Percentiles rank a stretch among this genome's conserved stretches.
phyloP scores from a whole-genome alignment of 2,797 vertebrate genomes.

The Poeciliopsis infans region DNA sequence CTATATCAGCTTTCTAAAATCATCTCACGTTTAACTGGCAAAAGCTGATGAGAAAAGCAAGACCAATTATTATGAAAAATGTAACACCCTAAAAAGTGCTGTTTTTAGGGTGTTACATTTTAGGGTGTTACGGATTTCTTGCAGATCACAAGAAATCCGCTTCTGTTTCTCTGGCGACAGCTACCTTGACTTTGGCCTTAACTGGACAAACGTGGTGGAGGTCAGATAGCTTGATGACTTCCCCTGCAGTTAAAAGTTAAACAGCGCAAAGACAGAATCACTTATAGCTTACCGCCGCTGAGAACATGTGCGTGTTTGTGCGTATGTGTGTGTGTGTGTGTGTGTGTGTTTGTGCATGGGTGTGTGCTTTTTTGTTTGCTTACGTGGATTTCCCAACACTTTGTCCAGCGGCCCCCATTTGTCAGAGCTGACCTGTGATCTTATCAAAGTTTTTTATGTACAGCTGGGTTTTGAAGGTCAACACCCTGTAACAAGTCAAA shows the following conservation, averaged over 20 bases:
- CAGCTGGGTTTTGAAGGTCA: conserved; percentile 19
- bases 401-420: background rate
- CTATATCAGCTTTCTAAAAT: background rate
- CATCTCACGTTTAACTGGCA: conserved; percentile 8
- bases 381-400: conserved; percentile 4
- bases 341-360: background rate
- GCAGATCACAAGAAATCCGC: background rate
- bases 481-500: conserved; percentile 22
- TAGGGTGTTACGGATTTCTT: background rate
- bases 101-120: too few species aligned
- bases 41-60: background rate
- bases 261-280: conserved; percentile 23
- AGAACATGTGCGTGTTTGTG: background rate
- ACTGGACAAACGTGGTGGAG: conserved; percentile 21
- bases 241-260: conserved; percentile 53
- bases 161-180: background rate
- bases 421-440: conserved; percentile 31
- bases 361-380: background rate
- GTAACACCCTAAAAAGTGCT: background rate
- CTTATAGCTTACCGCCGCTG: conserved; percentile 16
- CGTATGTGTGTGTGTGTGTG: too few species aligned
- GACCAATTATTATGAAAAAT: conserved; percentile 10
- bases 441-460: conserved; percentile 23
- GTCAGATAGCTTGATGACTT: conserved; percentile 31
- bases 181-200: conserved; percentile 6